Conservation (phyloP, 2,797 vertebrate species). For the Trematomus bernacchii region DNA sequence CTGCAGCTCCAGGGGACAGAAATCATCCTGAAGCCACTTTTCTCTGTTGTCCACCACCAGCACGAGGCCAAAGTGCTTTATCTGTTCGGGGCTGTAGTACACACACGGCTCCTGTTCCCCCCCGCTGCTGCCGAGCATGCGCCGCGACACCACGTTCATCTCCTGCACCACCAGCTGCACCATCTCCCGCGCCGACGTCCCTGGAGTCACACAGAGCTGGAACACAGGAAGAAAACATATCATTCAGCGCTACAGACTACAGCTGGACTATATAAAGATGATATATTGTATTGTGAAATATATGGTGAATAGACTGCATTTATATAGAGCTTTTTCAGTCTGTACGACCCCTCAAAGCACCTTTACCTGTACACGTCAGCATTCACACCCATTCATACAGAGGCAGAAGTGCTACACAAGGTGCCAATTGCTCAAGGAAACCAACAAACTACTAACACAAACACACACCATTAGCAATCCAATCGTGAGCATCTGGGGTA, state of each 20-base stretch:
- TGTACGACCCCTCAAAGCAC: too few species aligned
- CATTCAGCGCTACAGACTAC: conserved; percentile 8
- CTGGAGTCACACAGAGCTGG: conserved; percentile 89
- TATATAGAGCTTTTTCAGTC: too few species aligned
- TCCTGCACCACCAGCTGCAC: conserved; percentile 92
- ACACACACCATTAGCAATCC: too few species aligned
- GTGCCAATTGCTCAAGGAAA: too few species aligned
- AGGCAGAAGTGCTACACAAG: too few species aligned
- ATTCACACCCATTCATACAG: too few species aligned
- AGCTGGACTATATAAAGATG: too few species aligned
- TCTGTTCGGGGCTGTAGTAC: conserved; percentile 88
- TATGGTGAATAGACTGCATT: too few species aligned
- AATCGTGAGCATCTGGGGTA: too few species aligned
- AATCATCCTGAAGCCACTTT: conserved; percentile 92
- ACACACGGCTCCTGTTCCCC: conserved; percentile 73
- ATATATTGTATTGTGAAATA: too few species aligned
- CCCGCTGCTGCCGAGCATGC: conserved; percentile 75
- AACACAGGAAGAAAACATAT: conserved; percentile 4
- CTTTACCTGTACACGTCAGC: too few species aligned
- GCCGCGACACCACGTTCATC: conserved; percentile 86
- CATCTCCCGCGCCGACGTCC: conserved; percentile 88
- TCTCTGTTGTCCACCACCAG: conserved; percentile 85
- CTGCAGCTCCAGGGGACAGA: conserved; percentile 89
- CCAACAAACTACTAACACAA: too few species aligned
- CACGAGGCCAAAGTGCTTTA: conserved; percentile 91